Evolutionary conservation across 1,140 invertebrate genomes (phyloP), one percentile per base, ranked within the genome.

Genomic region (Saccostrea cuccullata): DNA sequence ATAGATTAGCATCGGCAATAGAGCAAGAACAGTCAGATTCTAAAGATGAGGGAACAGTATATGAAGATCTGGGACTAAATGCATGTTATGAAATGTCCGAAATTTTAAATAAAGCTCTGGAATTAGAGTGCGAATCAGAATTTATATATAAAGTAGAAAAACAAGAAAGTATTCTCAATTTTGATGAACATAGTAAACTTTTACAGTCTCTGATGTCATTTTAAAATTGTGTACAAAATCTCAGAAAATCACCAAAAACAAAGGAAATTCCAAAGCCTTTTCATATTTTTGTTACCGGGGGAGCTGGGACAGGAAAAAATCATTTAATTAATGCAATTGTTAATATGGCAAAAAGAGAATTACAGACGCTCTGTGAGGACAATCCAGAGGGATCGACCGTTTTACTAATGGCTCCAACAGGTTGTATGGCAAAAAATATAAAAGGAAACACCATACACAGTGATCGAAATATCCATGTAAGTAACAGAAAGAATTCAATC

Each of bases 361-460:
- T 58, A 58, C 4, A n/a, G 15, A 58, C 15, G 4, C 56, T 58
- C 56, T 58, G 56, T 58, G 56, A 58, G 15, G 56, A 58, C 15
- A 58, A 58, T 58, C 64, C 84, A 36, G 86, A 87, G 36, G 84
- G 87, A 77, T 26, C 56, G 8, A 55, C 82, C 6, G 67, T 87
- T 1, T 70, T 87, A 82, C 47, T 87, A 17, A 82, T 55, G 55
- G 89, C 86, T 17, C 84, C 47, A 36, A 73, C 70, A 17, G 70
- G 70, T 11, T 23, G n/a, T 26, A 8, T 8, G n/a, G 70, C 70
- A 17, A 85, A 77, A 20, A n/a, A n/a, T n/a, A n/a, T n/a, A n/a
- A n/a, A 87, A 87, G 83, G 60, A 30, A 67, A 55, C 36, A 86
- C 84, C n/a, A 86, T 89, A 47, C 85, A 89, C 77, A 73, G 70